Conservation (phyloP, 2,797 vertebrate species). For the Myripristis murdjan region DNA sequence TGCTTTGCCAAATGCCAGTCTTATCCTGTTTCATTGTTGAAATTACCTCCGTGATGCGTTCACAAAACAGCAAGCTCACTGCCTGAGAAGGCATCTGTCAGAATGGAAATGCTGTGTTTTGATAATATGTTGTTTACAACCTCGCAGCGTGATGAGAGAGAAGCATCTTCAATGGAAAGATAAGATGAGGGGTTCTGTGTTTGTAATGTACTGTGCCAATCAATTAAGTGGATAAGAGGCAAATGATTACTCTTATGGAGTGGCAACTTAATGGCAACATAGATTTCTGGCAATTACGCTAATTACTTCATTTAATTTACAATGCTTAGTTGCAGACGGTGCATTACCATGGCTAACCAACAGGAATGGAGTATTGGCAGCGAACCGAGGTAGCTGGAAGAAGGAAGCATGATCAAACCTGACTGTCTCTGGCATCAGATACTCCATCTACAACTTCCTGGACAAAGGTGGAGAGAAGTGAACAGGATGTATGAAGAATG, state of each 20-base stretch:
- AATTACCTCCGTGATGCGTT: slow-evolving; percentile 28
- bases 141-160: slow-evolving; percentile 26
- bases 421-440: slow-evolving; percentile 27
- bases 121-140: slow-evolving; percentile 26
- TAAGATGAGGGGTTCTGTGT: slow-evolving; percentile 36
- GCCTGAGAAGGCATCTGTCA: slow-evolving; percentile 5
- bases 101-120: slow-evolving; percentile 11
- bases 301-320: slow-evolving; percentile 79
- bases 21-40: slow-evolving; percentile 38
- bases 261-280: slow-evolving; percentile 75
- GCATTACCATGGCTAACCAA: slow-evolving; percentile 46
- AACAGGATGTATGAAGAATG: no score
- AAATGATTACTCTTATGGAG: slow-evolving; percentile 72
- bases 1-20: not conserved
- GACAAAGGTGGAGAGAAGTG: no score
- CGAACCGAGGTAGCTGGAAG: slow-evolving; percentile 17
- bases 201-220: slow-evolving; percentile 56
- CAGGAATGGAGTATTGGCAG: slow-evolving; percentile 33
- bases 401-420: slow-evolving; percentile 33
- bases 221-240: slow-evolving; percentile 70
- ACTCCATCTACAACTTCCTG: not conserved
- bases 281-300: slow-evolving; percentile 78
- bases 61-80: not conserved
- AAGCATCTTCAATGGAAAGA: slow-evolving; percentile 29
- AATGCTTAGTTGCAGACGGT: slow-evolving; percentile 57